phyloP scores from a whole-genome alignment of 1,140 invertebrate species.

The Drosophila neocordata region DNA sequence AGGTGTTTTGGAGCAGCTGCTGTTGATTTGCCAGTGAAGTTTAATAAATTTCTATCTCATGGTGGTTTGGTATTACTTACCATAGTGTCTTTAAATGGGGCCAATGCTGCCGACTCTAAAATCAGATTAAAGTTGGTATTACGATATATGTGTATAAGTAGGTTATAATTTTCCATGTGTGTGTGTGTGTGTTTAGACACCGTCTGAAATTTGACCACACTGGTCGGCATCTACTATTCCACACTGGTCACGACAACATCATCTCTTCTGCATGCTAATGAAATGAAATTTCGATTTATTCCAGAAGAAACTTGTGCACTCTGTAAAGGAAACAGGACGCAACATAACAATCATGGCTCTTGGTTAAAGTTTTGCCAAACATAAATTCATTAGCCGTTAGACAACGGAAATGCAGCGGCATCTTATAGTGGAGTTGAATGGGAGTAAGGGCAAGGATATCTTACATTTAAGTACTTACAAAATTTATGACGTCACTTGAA shows the following conservation, averaged over 20 bases:
- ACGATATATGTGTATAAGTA: too few relatives aligned
- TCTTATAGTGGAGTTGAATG: background rate
- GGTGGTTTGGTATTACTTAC: background rate
- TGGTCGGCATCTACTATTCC: too few relatives aligned
- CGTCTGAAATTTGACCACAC: too few relatives aligned
- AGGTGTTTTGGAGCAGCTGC: constrained; percentile 63
- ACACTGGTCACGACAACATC: too few relatives aligned
- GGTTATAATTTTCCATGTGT: too few relatives aligned
- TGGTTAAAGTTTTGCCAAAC: constrained; percentile 45
- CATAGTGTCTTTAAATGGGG: too few relatives aligned
- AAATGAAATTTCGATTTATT: constrained; percentile 56
- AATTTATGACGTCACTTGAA: constrained; percentile 76
- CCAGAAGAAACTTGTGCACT: constrained; percentile 17
- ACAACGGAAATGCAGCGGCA: constrained; percentile 37
- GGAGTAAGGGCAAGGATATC: constrained; percentile 1
- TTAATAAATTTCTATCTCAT: constrained; percentile 62
- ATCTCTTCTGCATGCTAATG: constrained; percentile 52
- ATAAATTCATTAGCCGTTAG: constrained; percentile 74
- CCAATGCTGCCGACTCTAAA: too few relatives aligned
- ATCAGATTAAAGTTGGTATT: too few relatives aligned
- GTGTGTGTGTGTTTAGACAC: too few relatives aligned
- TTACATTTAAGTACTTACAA: constrained; percentile 57
- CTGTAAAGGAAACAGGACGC: background rate
- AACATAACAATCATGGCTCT: constrained; percentile 44
- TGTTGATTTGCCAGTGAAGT: constrained; percentile 30